Percentiles rank a stretch among this genome's conserved stretches.
Conservation (phyloP, 2,888 invertebrate species). For the Apoda limacodes region DNA sequence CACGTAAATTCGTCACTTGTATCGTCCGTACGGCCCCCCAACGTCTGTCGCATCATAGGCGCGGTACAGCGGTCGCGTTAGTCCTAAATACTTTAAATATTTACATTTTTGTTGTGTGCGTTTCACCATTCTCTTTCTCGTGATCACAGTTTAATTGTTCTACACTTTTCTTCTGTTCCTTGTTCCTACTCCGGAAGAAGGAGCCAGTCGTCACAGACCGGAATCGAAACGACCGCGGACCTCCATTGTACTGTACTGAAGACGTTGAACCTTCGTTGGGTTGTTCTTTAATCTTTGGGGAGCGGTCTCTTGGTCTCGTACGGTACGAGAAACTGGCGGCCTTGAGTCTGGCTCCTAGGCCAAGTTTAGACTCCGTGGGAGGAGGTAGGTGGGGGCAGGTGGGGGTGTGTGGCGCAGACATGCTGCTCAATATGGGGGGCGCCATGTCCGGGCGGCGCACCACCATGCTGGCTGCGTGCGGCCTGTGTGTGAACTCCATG, state of each 20-base stretch:
- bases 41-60: too few relatives aligned
- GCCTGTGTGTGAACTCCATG: constrained; percentile 34
- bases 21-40: too few relatives aligned
- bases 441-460: constrained; percentile 26
- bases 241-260: constrained; percentile 35
- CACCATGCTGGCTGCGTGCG: constrained; percentile 47
- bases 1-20: too few relatives aligned
- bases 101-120: constrained; percentile 46
- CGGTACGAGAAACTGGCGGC: constrained; percentile 52
- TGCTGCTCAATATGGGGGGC: constrained; percentile 21
- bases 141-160: constrained; percentile 24
- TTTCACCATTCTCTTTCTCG: constrained; percentile 36
- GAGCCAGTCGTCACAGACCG: constrained; percentile 51
- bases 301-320: constrained; percentile 38
- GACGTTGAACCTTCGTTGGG: constrained; percentile 28
- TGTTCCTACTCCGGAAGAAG: constrained; percentile 39
- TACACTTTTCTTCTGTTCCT: constrained; percentile 33
- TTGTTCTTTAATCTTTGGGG: constrained; percentile 37
- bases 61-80: too few relatives aligned
- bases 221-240: constrained; percentile 40
- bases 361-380: constrained; percentile 24
- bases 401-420: constrained; percentile 60
- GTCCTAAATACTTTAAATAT: background rate
- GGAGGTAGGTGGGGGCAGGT: constrained; percentile 33
- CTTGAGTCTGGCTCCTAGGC: constrained; percentile 40